Evolutionary conservation across 1,140 invertebrate species (phyloP), one percentile per base, ranked within the genome.

Genomic region (Laodelphax striatellus): DNA sequence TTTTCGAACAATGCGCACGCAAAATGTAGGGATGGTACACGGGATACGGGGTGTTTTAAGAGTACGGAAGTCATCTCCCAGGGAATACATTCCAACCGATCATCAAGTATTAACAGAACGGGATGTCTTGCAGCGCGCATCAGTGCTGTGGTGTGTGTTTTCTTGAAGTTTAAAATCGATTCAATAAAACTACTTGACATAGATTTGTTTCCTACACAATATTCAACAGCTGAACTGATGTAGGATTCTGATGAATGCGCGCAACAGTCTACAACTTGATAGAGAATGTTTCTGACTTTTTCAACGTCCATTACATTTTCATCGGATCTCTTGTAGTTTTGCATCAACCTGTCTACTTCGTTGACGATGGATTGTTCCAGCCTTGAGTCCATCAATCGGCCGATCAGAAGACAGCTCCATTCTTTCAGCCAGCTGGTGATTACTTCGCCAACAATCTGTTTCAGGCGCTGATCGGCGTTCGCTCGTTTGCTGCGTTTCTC

Each of bases 11-110:
- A 72, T 1, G 78, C 78, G 63, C 84, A 81, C 5, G 82, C 71
- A 65, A 88, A 77, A 63, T 87, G 82, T 5, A 91, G 69, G 28
- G 86, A 90, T 31, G 88, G 85, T 68, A 90, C 80, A 52, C 89
- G 76, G 11, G 81, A 81, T 0, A 88, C 79, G 9, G 85, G 80
- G 55, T 85, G 79, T 31, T 77, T 68, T 52, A 73, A 72, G 10
- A 90, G 64, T 5, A 85, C 71, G 5, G 81, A 76, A 54, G 88
- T 73, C 57, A 80, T 80, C 73, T 92, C 88, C 80, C 86, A 88
- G 0, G 87, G 86, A 59, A 90, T 75, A 55, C 79, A 76, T 71
- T 90, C 87, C 28, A 90, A 69, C 52, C 75, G 72, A 86, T 50
- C 46, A 17, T 50, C 46, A 9, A 50, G 21, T 13, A 50, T 50